phyloP scores from a whole-genome alignment of 2,888 invertebrate genomes.

The Nemotelus pantherinus region DNA sequence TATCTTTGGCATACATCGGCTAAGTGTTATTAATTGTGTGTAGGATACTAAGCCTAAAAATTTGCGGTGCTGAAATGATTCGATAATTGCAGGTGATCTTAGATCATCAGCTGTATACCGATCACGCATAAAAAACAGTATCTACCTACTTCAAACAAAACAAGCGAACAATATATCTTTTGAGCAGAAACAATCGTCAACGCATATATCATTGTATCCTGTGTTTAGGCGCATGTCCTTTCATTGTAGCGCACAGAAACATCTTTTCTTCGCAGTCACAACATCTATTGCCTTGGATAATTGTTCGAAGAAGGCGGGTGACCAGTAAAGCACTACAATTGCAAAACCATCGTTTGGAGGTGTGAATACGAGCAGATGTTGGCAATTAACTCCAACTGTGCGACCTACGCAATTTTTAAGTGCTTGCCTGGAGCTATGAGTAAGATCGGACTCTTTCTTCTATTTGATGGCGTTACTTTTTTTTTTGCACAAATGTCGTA shows the following conservation, averaged over 20 bases:
- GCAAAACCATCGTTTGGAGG: conserved; percentile 38
- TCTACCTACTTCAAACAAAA: background rate
- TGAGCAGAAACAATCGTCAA: conserved; percentile 5
- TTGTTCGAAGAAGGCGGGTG: conserved; percentile 41
- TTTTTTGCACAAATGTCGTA: too few species aligned
- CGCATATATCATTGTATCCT: conserved; percentile 22
- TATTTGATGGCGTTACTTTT: background rate
- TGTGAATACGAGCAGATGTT: conserved; percentile 48
- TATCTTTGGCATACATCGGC: background rate
- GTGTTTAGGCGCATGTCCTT: conserved; percentile 33
- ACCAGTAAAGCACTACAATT: conserved; percentile 42
- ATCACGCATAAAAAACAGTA: background rate
- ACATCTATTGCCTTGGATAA: conserved; percentile 35
- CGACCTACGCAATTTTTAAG: conserved; percentile 38
- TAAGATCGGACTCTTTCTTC: conserved; percentile 6
- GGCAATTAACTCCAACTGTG: conserved; percentile 44
- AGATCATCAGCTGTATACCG: conserved; percentile 26
- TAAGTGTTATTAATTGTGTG: conserved; percentile 40
- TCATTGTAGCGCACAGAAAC: conserved; percentile 17
- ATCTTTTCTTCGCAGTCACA: conserved; percentile 39
- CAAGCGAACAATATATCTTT: background rate
- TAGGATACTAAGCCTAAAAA: conserved; percentile 26
- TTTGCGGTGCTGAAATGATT: conserved; percentile 6
- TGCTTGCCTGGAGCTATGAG: conserved; percentile 24
- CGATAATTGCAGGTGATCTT: conserved; percentile 31